Conservation (phyloP, 30 jellyfish, hydroid and myxozoan species). For the Turritopsis dohrnii region DNA sequence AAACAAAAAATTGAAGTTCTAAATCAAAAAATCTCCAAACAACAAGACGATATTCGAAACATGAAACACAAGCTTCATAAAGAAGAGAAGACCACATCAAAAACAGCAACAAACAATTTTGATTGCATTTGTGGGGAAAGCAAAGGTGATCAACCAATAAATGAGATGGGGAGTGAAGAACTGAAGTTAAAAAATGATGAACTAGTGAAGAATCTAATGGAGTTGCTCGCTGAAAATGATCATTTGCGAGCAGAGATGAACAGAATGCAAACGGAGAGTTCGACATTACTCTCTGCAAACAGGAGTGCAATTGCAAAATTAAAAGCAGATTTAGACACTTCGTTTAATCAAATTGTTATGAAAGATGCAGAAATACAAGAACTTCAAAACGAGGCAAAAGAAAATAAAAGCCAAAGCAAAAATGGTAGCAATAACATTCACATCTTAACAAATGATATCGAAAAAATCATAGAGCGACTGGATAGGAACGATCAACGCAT, state of each 20-base stretch:
- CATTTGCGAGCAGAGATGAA: background rate
- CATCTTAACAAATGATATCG: background rate
- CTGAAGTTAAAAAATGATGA: background rate
- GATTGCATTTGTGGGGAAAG: background rate
- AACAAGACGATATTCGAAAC: background rate
- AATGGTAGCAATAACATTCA: background rate
- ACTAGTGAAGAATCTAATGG: background rate
- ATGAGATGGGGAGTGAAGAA: background rate
- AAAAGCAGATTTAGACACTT: background rate
- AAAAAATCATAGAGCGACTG: background rate
- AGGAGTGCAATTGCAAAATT: background rate
- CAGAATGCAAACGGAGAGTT: background rate
- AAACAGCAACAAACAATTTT: background rate
- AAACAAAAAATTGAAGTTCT: constrained; percentile 2
- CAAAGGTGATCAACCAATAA: background rate
- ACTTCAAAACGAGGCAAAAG: background rate
- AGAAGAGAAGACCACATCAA: background rate
- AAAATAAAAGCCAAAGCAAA: background rate
- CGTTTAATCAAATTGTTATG: background rate
- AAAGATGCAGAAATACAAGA: background rate
- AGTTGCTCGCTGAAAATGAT: background rate
- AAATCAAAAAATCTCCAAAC: background rate
- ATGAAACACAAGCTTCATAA: background rate
- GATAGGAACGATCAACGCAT: background rate
- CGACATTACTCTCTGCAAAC: background rate